Base-by-base conservation (phyloP, 2,113 vertebrate species). In the Neodon shergylaensis region DNA sequence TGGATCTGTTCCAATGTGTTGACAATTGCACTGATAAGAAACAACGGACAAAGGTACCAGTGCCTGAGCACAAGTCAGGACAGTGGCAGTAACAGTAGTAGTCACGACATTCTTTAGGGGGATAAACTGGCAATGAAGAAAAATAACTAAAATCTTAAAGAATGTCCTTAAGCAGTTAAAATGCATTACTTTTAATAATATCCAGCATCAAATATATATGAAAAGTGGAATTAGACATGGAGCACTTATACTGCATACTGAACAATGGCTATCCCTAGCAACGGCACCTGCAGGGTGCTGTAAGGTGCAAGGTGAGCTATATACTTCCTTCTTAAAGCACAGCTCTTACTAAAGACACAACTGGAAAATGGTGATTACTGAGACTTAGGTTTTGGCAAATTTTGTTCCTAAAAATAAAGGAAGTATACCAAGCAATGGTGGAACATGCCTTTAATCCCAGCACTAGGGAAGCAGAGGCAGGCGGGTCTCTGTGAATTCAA, bases 161-260 rank as follows among this genome's bases (percentile, higher is more conserved):
- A 72, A 89, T 74, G 24, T 47, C 52, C 79, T 72, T 39, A 91
- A 78, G 68, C 42, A 88, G n/a, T 78, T 47, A 74, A 85, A 89
- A 84, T 76, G 22, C 70, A 84, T 42, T 47, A 73, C 85, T 95
- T 92, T 66, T 82, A 90, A 88, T 86, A 82, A 81, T 74, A 22
- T 70, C 73, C 83, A 78, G 10, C 52, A 54, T 21, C 44, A 83
- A 61, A 39, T 44, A 86, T 4, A 17, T 4, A 66, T 84, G 70
- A 92, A 63, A 83, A 87, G 77, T 6, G 4, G 22, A 78, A 39
- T 36, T 5, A 81, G 63, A 65, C 9, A 66, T 11, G 44, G 36
- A 47, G 21, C 22, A 70, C 17, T 63, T 88, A 17, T 13, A 11
- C 0, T 61, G 42, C n/a, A 17, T 42, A 8, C 0, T 52, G 26